Evolutionary conservation across 2,797 vertebrate species (phyloP).

Genomic region (Pelodytes ibericus): DNA sequence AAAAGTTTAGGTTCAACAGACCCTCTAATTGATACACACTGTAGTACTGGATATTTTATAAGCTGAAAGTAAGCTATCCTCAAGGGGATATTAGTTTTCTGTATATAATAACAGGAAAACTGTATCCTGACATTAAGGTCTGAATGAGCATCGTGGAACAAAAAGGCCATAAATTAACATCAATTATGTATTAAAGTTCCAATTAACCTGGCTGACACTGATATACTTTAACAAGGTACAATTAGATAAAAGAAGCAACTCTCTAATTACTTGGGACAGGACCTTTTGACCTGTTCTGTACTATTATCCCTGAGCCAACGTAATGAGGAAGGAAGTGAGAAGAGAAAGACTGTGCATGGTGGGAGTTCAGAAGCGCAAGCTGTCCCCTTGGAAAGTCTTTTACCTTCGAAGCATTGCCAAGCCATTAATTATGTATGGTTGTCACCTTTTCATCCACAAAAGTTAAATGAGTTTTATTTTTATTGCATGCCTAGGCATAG

Average conservation of each 20-base stretch:
- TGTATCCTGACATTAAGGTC: constrained; percentile 77
- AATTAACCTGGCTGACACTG: constrained; percentile 84
- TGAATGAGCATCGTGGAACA: constrained; percentile 73
- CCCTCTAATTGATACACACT: constrained; percentile 61
- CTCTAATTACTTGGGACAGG: constrained; percentile 81
- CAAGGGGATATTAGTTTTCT: constrained; percentile 74
- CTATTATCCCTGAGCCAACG: constrained; percentile 74
- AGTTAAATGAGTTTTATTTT: constrained; percentile 50
- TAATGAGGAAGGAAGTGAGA: constrained; percentile 74
- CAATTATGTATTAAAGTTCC: constrained; percentile 85
- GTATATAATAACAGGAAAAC: constrained; percentile 81
- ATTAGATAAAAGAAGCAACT: constrained; percentile 81
- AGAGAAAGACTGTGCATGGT: constrained; percentile 62
- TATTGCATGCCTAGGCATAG: background rate
- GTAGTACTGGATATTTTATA: constrained; percentile 63
- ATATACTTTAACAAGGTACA: constrained; percentile 82
- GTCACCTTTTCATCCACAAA: constrained; percentile 60
- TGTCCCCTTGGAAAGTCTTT: constrained; percentile 59
- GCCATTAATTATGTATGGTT: constrained; percentile 64
- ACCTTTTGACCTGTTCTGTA: constrained; percentile 79
- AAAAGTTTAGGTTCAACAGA: constrained; percentile 47
- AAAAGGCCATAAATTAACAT: constrained; percentile 84
- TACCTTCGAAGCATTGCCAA: constrained; percentile 59
- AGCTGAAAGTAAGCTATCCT: constrained; percentile 65
- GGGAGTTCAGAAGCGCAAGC: constrained; percentile 61